phyloP scores from a whole-genome alignment of 1,140 invertebrate genomes.

The Leptopilina clavipes region DNA sequence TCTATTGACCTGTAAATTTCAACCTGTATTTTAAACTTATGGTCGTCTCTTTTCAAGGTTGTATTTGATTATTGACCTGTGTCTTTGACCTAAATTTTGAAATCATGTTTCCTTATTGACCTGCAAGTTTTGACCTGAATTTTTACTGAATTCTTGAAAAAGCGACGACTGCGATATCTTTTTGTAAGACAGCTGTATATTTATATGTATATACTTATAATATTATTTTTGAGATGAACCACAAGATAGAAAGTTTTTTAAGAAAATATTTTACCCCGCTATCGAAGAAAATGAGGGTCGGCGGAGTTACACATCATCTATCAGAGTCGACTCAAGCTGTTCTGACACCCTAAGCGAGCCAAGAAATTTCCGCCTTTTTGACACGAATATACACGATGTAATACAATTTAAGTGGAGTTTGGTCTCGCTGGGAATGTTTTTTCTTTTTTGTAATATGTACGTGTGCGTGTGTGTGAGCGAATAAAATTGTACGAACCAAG shows the following conservation, averaged over 20 bases:
- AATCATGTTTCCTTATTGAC: too few relatives aligned
- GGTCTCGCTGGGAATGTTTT: constrained; percentile 26
- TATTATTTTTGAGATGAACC: constrained; percentile 22
- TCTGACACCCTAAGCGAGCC: constrained; percentile 33
- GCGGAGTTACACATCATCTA: constrained; percentile 30
- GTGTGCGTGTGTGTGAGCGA: background rate
- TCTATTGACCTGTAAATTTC: too few relatives aligned
- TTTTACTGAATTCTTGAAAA: too few relatives aligned
- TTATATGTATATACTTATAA: background rate
- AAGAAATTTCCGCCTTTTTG: constrained; percentile 34
- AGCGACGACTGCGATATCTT: too few relatives aligned
- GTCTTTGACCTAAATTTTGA: too few relatives aligned
- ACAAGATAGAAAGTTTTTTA: constrained; percentile 12
- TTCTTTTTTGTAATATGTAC: too few relatives aligned
- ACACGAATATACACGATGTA: constrained; percentile 34
- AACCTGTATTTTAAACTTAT: too few relatives aligned
- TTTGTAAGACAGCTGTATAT: too few relatives aligned
- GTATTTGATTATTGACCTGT: too few relatives aligned
- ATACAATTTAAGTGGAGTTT: constrained; percentile 33
- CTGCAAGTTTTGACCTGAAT: too few relatives aligned
- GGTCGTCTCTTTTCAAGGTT: too few relatives aligned
- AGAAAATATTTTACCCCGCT: background rate
- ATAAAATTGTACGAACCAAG: background rate
- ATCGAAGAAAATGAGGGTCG: constrained; percentile 13
- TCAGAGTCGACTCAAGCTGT: constrained; percentile 33